Percentiles rank a stretch among this genome's conserved stretches.
phyloP scores from a whole-genome alignment of 2,113 vertebrate species.

The Sylvietta virens region DNA sequence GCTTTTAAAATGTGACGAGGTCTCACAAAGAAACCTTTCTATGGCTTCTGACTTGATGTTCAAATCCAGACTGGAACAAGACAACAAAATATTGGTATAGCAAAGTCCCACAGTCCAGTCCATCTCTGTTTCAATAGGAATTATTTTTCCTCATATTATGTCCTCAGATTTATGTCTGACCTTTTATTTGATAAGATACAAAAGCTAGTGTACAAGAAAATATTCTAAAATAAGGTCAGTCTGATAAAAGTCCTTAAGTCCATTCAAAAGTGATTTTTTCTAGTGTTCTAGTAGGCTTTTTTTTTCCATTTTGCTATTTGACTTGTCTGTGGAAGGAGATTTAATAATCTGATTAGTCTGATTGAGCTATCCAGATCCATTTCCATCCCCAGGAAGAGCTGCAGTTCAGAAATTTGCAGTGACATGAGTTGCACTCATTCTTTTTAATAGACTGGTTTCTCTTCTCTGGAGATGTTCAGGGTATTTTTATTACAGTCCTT shows the following conservation, averaged over 20 bases:
- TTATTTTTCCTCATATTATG: not conserved
- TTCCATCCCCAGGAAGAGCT: not conserved
- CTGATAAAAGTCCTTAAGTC: fast-evolving
- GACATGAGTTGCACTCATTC: not conserved
- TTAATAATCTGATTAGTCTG: not conserved
- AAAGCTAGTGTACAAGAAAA: not conserved
- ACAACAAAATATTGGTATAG: not conserved
- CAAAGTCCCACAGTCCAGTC: not conserved
- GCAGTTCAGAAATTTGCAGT: not conserved
- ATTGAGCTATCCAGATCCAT: not conserved
- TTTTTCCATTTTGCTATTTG: not conserved
- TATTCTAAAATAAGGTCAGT: not conserved
- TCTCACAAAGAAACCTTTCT: not conserved
- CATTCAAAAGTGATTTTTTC: not conserved
- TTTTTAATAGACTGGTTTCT: not conserved
- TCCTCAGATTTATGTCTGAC: not conserved
- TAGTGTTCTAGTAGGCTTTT: not conserved
- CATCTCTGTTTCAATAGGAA: not conserved
- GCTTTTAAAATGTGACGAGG: not conserved
- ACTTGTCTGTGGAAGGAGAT: not conserved
- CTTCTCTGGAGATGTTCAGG: not conserved
- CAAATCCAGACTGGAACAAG: not conserved
- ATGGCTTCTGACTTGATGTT: not conserved
- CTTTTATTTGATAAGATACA: not conserved
- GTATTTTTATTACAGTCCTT: not conserved